phyloP scores from a whole-genome alignment of 2,113 vertebrate genomes.

The Neomonachus schauinslandi region DNA sequence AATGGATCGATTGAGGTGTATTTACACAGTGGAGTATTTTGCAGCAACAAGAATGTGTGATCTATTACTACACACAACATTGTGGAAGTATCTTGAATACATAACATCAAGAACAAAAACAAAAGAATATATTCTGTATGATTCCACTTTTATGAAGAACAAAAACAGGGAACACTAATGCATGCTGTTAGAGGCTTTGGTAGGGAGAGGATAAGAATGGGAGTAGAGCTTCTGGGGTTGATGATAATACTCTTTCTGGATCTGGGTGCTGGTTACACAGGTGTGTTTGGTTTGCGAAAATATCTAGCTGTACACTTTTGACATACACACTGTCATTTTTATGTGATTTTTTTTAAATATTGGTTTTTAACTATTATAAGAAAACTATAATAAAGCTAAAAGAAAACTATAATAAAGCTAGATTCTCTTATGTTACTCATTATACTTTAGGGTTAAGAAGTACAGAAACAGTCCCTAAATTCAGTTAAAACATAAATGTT shows the following conservation, averaged over 20 bases:
- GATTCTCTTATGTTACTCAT: not conserved
- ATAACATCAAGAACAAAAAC: conserved; percentile 17
- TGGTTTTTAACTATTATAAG: not conserved
- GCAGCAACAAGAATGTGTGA: not conserved
- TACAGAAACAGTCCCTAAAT: not conserved
- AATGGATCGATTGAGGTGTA: not conserved
- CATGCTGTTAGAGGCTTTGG: not conserved
- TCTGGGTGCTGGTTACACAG: not conserved
- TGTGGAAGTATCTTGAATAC: not conserved
- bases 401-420: conserved; percentile 17
- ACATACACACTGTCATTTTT: not conserved
- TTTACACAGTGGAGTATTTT: not conserved
- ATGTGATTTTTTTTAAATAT: not conserved
- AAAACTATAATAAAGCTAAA: conserved; percentile 24
- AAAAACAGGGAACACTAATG: not conserved
- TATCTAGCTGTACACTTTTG: not conserved
- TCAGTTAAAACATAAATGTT: not conserved
- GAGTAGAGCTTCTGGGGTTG: not conserved
- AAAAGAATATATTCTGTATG: not conserved
- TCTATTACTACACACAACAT: not conserved
- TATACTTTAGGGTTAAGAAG: not conserved
- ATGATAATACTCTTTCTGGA: not conserved
- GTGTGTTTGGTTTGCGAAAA: not conserved
- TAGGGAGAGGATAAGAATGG: not conserved
- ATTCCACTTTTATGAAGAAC: not conserved